phyloP scores from a whole-genome alignment of 2,888 invertebrate genomes.

The Gerosis bhagava region DNA sequence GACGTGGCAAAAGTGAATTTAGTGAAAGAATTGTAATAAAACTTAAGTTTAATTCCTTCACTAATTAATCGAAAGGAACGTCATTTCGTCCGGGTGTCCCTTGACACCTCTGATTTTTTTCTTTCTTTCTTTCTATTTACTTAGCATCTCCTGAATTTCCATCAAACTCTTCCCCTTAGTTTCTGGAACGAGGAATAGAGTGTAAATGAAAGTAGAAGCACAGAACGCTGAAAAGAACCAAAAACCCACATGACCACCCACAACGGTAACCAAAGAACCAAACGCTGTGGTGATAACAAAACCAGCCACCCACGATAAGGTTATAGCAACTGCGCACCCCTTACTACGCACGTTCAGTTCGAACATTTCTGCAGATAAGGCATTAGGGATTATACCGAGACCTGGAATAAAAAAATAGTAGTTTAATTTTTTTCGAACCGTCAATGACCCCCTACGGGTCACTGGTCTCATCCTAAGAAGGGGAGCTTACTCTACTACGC shows the following conservation, averaged over 20 bases:
- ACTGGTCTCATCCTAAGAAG: too few species aligned
- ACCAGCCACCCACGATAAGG: conserved; percentile 39
- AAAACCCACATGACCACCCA: conserved; percentile 39
- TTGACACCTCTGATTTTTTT: too few species aligned
- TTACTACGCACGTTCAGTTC: conserved; percentile 42
- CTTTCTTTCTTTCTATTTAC: too few species aligned
- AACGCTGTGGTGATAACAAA: conserved; percentile 41
- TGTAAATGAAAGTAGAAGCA: conserved; percentile 37
- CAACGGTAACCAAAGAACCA: conserved; percentile 33
- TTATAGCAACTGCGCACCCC: conserved; percentile 39
- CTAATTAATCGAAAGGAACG: too few species aligned
- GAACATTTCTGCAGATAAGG: conserved; percentile 48
- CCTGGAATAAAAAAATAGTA: conserved; percentile 36
- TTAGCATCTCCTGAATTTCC: conserved; percentile 45
- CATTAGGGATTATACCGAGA: conserved; percentile 44
- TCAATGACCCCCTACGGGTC: too few species aligned
- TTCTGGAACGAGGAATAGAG: conserved; percentile 43
- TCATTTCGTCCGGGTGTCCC: too few species aligned
- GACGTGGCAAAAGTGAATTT: too few species aligned
- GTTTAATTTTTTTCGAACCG: too few species aligned
- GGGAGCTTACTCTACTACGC: too few species aligned
- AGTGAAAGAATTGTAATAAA: too few species aligned
- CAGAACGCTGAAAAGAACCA: conserved; percentile 40
- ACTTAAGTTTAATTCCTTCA: too few species aligned
- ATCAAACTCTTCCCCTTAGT: conserved; percentile 44